A percentile compares a stretch with the other conserved stretches of the same genome.
Evolutionary conservation across 2,797 vertebrate genomes (phyloP).

Genomic region (Sparus aurata): DNA sequence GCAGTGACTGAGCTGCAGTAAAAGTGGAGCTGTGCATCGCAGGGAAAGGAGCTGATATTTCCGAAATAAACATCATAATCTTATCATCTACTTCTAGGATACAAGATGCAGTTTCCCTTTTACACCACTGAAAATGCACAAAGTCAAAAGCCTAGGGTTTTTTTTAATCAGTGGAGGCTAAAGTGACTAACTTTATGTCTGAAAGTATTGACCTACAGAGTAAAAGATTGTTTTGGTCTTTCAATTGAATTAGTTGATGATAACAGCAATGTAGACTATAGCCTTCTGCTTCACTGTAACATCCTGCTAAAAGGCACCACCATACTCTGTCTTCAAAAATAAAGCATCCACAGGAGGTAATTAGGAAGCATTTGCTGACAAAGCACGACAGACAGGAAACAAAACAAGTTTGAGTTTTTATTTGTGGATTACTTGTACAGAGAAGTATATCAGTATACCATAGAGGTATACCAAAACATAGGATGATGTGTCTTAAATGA

Average conservation of each 20-base stretch:
- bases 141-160: too few species aligned
- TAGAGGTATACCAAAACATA: neutral
- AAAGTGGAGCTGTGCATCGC: too few species aligned
- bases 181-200: neutral
- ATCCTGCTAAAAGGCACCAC: neutral
- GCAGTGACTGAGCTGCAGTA: too few species aligned
- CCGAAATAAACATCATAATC: too few species aligned
- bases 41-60: too few species aligned
- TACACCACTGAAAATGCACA: too few species aligned
- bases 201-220: neutral
- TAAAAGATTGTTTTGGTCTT: neutral
- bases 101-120: too few species aligned
- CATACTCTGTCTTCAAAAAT: neutral
- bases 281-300: slow-evolving; percentile 5
- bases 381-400: slow-evolving; percentile 1
- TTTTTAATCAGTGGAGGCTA: too few species aligned
- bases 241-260: neutral
- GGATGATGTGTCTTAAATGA: slow-evolving; percentile 3
- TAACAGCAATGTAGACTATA: neutral
- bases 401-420: neutral
- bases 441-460: too few species aligned
- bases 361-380: slow-evolving; percentile 24
- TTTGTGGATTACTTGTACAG: neutral
- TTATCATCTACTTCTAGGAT: too few species aligned
- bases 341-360: slow-evolving; percentile 26